Base-by-base conservation (phyloP, 2,888 invertebrate genomes). In the Tetramorium bicarinatum region DNA sequence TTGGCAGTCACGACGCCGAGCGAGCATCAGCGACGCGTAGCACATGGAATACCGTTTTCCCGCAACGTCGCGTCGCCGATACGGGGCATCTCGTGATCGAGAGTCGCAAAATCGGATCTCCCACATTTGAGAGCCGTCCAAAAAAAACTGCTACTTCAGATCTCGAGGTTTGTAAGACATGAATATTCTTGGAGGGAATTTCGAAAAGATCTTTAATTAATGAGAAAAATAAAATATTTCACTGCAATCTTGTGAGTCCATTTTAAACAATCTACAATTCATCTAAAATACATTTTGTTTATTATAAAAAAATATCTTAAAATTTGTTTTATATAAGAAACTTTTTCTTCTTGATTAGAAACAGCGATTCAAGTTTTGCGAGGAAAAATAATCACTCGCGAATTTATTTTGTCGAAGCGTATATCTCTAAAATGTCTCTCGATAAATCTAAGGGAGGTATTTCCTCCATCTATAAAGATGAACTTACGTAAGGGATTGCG, bases 1-100 rank as follows among this genome's bases (percentile, higher is more conserved):
- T 93, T 92, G 92, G 92, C 89, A 92, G 93, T 93, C 93, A 93
- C 93, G 93, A 93, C 90, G 86, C 52, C 86, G 88, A 82, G 77
- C 82, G 80, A 85, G 82, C 80, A 77, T 61, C 67, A 75, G 4
- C 87, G 81, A 69, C 83, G 71, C 83, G 71, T 52, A 61, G 34
- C 69, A 54, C 79, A 18, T 29, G 72, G 62, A 41, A 76, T 62
- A 81, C 77, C 29, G 52, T 81, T 81, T 76, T 59, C 44, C 59
- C 34, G 41, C 62, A 56, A 52, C 6, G 9, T 52, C 62, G 62
- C 6, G 9, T 52, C 62, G 62, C 21, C 34, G 21, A 64, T 25
- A 25, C n/a, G 41, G 54, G 25, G 11, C 71, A 18, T 34, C 52
- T 25, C 41, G 8, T 41, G 52, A 41, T 54, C n/a, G 29, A 41